Evolutionary conservation across 2,113 vertebrate genomes (phyloP), one percentile per base, ranked within the genome.

Genomic region (Pardalotus punctatus): DNA sequence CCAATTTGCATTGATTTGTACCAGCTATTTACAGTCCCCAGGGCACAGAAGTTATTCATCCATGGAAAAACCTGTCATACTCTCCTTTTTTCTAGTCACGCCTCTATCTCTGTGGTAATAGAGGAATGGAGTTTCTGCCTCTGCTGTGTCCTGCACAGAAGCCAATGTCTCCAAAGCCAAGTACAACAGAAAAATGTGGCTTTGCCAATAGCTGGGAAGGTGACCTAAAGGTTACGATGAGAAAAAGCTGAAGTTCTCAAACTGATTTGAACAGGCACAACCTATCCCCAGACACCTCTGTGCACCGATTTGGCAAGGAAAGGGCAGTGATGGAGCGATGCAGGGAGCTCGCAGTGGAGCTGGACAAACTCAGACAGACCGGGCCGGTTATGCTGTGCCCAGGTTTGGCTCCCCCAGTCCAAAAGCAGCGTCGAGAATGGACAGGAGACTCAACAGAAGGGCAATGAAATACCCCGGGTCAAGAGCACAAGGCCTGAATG

Each of bases 11-110:
- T 33, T 88, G 81, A 92, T 79, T 93, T 93, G 74, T 64, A 76
- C 43, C 6, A 67, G 43, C 77, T 87, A 66, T 81, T 88, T 93
- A 88, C 69, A 62, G 67, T 93, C 92, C 81, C 51, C 51, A 36
- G 81, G 81, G 93, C 87, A 86, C 80, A 65, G 69, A 78, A 89
- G 48, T 81, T 81, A 62, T 40, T 95, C 14, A 90, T 40, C 79
- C 82, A 58, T n/a, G 58, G 90, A 86, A 94, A 95, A 90, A 72
- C 29, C 48, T 48, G 38, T 56, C 85, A 57, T 38, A 40, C 66
- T 72, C n/a, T 72, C 48, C 29, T 48, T 93, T 90, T 67, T 60
- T 50, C 53, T 51, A n/a, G 40, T 33, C 79, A 54, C 42, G 78
- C 54, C 58, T 58, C 42, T 86, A 4, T 67, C 81, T n/a, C 11